Conservation (phyloP, 1,140 invertebrate species). For the Diabrotica undecimpunctata region DNA sequence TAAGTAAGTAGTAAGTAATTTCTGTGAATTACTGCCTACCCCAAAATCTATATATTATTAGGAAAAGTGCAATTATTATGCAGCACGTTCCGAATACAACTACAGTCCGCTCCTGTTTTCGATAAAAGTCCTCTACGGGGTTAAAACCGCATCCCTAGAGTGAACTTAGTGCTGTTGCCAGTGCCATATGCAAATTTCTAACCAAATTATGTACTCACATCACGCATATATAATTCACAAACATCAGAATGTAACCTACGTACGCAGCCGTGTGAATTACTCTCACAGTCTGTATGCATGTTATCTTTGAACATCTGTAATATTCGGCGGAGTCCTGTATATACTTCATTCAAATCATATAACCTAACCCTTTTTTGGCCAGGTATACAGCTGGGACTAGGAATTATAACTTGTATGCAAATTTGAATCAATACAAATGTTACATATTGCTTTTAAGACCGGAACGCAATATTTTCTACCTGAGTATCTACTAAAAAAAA, state of each 20-base stretch:
- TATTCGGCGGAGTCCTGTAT: slow-evolving; percentile 1
- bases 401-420: slow-evolving; percentile 1
- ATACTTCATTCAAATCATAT: slow-evolving; percentile 3
- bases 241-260: not conserved
- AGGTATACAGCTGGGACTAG: slow-evolving; percentile 1
- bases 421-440: not conserved
- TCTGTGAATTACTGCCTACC: no score
- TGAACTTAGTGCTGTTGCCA: slow-evolving; percentile 1
- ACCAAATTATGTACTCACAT: slow-evolving; percentile 2
- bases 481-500: not conserved
- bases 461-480: not conserved
- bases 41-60: no score
- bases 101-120: not conserved
- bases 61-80: no score
- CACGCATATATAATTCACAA: not conserved
- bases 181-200: slow-evolving; percentile 2
- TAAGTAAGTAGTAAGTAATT: no score
- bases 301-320: slow-evolving; percentile 2
- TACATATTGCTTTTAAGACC: slow-evolving; percentile 1
- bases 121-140: slow-evolving; percentile 1
- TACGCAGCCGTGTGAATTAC: not conserved
- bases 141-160: not conserved
- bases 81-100: no score
- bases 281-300: not conserved
- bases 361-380: slow-evolving; percentile 1